Evolutionary conservation across 2,113 vertebrate species (phyloP), one percentile per base, ranked within the genome.

Genomic region (Chlorodrepanis virens): DNA sequence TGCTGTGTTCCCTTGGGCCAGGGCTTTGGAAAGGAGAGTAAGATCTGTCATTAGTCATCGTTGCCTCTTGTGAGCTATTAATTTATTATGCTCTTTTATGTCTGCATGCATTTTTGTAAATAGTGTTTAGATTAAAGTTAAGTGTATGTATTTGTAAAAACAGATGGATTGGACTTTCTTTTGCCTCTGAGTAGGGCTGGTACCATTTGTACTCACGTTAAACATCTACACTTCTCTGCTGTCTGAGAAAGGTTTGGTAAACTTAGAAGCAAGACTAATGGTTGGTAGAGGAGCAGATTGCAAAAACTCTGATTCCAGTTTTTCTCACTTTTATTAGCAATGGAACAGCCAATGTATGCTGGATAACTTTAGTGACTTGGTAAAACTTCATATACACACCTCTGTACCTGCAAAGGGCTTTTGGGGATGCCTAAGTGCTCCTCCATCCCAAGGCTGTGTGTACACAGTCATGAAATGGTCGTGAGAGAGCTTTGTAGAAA

Each of bases 81-180:
- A 95, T 94, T 93, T 90, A 93, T 88, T 83, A 93, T 17, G 35
- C 63, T 91, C 92, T 94, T 96, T 94, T 90, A 93, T 89, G 81
- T 94, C 81, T 83, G 45, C 94, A 68, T 92, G 83, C 63, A 54
- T 93, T 94, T 92, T 78, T 81, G 68, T 91, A 91, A 93, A 93
- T 95, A 95, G 86, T 92, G 52, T 80, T 95, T 93, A 87, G 64
- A 89, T 97, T 90, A 87, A 93, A 94, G 91, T 92, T 81, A 96
- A 95, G 96, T 91, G 86, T 87, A 75, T 1, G 2, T 40, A 96
- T 97, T 95, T 92, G 72, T 95, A 71, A 91, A 93, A 96, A 61
- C 33, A 92, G 88, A 95, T 93, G 80, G 79, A 83, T 31, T 89
- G 68, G 83, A 37, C 68, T 89, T 95, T 28, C n/a, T 83, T 89